These are phyloP conservation scores for Poecilia wingei DNA, from an alignment of 2,797 vertebrate species.

Conservation along the genomic window DNA sequence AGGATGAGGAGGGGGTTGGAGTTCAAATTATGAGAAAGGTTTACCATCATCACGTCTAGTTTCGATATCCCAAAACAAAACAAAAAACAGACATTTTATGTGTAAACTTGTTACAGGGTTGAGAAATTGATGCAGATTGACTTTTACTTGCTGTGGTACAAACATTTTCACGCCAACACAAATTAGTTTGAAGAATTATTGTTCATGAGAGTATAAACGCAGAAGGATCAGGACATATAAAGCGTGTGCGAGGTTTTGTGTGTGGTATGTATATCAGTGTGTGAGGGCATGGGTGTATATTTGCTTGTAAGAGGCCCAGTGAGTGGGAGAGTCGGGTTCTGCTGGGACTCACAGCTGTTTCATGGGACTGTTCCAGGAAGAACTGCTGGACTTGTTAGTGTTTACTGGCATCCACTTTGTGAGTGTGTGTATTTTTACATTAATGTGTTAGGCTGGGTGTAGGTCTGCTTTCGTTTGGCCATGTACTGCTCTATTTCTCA, in stretches of 20 bases:
- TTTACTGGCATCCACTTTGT: constrained; percentile 77
- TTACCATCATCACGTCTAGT: background rate
- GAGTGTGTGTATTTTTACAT: constrained; percentile 60
- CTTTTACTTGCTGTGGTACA: background rate
- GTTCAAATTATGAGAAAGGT: background rate
- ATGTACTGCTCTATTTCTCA: constrained; percentile 38
- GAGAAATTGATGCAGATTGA: background rate
- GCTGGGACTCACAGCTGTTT: constrained; percentile 80
- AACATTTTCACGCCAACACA: background rate
- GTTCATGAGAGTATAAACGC: background rate
- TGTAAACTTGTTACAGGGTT: background rate
- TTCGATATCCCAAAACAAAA: background rate
- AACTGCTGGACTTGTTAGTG: constrained; percentile 76
- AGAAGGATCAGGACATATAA: constrained; percentile 27
- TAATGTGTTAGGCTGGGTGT: constrained; percentile 52
- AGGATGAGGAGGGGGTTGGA: background rate
- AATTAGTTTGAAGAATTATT: background rate
- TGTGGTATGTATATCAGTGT: constrained; percentile 62
- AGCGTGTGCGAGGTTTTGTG: constrained; percentile 36
- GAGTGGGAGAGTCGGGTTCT: constrained; percentile 77
- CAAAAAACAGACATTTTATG: background rate
- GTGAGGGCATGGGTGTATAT: constrained; percentile 70
- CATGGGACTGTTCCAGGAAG: constrained; percentile 80
- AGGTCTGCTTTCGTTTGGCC: constrained; percentile 54
- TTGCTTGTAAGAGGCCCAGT: constrained; percentile 67